A percentile compares a stretch with the other conserved stretches of the same genome.
Conservation (phyloP, 2,888 invertebrate genomes). For the Phlogophora meticulosa region DNA sequence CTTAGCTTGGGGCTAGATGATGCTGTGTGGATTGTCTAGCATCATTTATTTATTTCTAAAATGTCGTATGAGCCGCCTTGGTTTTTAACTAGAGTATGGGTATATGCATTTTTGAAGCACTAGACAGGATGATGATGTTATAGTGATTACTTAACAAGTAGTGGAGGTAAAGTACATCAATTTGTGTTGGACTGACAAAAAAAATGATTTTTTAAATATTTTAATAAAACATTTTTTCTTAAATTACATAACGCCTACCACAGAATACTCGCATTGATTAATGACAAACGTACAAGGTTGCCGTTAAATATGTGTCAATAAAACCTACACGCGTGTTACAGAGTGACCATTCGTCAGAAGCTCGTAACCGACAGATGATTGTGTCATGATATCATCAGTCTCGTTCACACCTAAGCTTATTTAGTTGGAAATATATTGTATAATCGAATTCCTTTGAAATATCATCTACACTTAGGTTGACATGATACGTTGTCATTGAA, state of each 20-base stretch:
- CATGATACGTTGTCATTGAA: constrained; percentile 1
- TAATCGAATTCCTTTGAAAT: neutral
- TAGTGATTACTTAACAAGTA: no score
- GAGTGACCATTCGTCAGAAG: constrained; percentile 34
- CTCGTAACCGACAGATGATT: constrained; percentile 34
- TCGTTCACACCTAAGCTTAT: constrained; percentile 35
- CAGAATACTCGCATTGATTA: constrained; percentile 38
- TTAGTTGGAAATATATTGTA: constrained; percentile 2
- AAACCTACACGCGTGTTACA: constrained; percentile 38
- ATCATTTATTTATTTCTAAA: no score
- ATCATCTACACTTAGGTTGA: neutral
- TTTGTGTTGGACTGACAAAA: no score
- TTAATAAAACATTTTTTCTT: no score
- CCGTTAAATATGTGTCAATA: constrained; percentile 48
- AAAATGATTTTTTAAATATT: no score
- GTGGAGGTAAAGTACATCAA: no score
- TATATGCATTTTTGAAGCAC: no score
- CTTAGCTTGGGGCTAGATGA: no score
- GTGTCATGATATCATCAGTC: constrained; percentile 55
- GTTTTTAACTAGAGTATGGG: no score
- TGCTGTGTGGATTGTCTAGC: no score
- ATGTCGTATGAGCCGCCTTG: no score
- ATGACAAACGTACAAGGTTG: constrained; percentile 46
- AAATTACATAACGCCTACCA: neutral
- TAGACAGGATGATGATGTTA: no score